Base-by-base conservation (phyloP, 2,888 invertebrate genomes). In the Rhingia rostrata region DNA sequence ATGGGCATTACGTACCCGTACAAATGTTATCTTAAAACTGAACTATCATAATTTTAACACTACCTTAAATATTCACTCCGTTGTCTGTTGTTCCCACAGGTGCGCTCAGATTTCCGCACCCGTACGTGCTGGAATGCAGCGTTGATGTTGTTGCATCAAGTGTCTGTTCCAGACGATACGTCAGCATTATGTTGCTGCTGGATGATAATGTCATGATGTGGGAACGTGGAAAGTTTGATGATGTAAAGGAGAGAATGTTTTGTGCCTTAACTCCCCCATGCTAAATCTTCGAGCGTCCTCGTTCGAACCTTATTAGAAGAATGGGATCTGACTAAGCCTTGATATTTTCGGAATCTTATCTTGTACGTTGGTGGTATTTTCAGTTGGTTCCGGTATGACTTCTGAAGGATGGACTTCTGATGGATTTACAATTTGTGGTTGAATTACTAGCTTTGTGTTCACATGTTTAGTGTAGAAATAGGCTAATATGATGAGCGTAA, bases 211-310 rank as follows among this genome's bases (percentile, higher is more conserved):
- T 14, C 14, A 56, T 41, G 39, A 9, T 7, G 39, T 12, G 45
- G n/a, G 6, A n/a, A n/a, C 22, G 22, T 22, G 22, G 22, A 2
- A 22, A 22, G 2, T 22, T 22, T 22, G 22, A 2, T 22, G 22
- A 22, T 22, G 22, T 22, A 22, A 22, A 22, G 22, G 22, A 22
- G 22, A 22, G 2, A 22, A 10, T 14, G 14, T 14, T 47, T 47
- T 47, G 4, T 47, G 45, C n/a, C 12, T 47, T 12, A 47, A 47
- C 45, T 12, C 22, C 45, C 30, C 51, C 30, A 32, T 9, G 51
- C 51, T 51, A 51, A 51, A 51, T 51, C 51, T 51, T 51, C 53
- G 53, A 53, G 53, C 33, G 53, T 53, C 53, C 35, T 53, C 53
- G 33, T 30, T 53, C 53, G 53, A 53, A 53, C n/a, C 10, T 33